A percentile compares a stretch with the other conserved stretches of the same genome.
These are phyloP conservation scores for Micromys minutus DNA, from an alignment of 2,113 vertebrate species.

Conservation along the genomic window DNA sequence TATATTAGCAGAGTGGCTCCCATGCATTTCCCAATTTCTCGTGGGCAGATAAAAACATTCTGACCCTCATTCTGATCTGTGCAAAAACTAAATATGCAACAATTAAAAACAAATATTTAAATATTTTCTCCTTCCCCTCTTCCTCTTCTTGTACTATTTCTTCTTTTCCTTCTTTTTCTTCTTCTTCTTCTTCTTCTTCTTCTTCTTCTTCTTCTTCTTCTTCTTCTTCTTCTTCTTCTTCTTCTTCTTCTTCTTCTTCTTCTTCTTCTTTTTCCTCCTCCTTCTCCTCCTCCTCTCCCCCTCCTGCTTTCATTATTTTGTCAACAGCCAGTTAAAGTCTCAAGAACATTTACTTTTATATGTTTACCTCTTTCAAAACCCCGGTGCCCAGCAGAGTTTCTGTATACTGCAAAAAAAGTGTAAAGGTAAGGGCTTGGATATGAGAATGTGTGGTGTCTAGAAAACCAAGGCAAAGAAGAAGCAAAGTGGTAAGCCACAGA, in stretches of 20 bases:
- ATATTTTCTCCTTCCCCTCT: background rate
- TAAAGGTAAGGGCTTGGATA: accelerated
- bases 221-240: no score
- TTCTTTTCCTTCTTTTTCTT: background rate
- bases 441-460: background rate
- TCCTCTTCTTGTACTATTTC: background rate
- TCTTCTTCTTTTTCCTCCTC: no score
- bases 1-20: background rate
- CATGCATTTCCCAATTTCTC: background rate
- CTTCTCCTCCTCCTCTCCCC: no score
- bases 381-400: background rate
- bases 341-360: background rate
- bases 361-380: background rate
- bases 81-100: background rate
- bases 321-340: background rate
- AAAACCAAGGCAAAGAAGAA: background rate
- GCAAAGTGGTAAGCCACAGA: background rate
- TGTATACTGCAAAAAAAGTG: accelerated
- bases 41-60: background rate
- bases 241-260: background rate
- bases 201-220: no score
- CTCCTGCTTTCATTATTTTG: background rate
- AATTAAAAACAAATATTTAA: background rate
- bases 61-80: no score
- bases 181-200: background rate